Evolutionary conservation across 2,797 vertebrate genomes (phyloP).

Genomic region (Mormyrops boulengeri): DNA sequence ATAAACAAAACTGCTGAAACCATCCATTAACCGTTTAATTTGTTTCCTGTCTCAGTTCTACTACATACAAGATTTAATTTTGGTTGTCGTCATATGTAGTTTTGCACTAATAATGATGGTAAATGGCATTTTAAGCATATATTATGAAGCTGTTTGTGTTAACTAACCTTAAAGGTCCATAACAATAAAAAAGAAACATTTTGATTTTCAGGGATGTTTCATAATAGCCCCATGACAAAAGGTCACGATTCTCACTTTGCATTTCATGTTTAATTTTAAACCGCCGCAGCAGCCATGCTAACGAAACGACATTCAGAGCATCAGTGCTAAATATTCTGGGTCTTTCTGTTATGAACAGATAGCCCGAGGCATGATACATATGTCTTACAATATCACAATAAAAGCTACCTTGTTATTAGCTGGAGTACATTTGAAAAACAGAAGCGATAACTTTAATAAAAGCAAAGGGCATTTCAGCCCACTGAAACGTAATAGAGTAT

Average conservation of each 20-base stretch:
- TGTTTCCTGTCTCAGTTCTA: background rate
- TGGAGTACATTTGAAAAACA: slow-evolving; percentile 23
- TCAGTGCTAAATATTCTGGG: background rate
- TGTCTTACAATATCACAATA: slow-evolving; percentile 11
- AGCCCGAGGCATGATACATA: slow-evolving; percentile 1
- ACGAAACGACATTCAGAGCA: background rate
- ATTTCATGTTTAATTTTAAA: background rate
- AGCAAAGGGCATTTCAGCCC: slow-evolving; percentile 15
- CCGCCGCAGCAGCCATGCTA: background rate
- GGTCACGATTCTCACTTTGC: background rate
- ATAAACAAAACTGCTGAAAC: background rate
- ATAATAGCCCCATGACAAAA: background rate
- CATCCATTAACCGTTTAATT: background rate
- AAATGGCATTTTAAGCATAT: background rate
- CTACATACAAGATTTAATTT: background rate
- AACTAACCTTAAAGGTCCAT: background rate
- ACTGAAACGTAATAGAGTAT: slow-evolving; percentile 27
- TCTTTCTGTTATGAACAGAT: slow-evolving; percentile 16
- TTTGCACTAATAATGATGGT: background rate
- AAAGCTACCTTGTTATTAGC: slow-evolving; percentile 7
- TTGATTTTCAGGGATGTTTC: background rate
- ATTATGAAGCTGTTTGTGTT: background rate
- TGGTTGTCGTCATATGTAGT: background rate
- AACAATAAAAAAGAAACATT: background rate
- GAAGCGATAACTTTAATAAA: slow-evolving; percentile 19